Evolutionary conservation across 1,140 invertebrate genomes (phyloP), one percentile per base, ranked within the genome.

Genomic region (Dryas iulia): DNA sequence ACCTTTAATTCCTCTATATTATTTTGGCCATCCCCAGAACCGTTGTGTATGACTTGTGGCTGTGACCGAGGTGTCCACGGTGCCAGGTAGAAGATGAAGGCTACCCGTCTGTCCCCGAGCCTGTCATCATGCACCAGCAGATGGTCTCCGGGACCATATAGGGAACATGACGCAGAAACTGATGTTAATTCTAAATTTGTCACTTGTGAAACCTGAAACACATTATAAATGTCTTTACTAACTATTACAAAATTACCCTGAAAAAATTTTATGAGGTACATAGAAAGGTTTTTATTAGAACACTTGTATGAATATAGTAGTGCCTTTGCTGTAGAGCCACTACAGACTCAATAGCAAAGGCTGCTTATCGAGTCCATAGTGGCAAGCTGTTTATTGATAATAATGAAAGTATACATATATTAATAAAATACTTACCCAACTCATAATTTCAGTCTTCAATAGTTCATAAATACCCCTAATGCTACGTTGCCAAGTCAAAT

Each of bases 81-180:
- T 30, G 93, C 92, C 39, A 94, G 79, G 78, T 96, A 96, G 10
- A 95, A 92, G 60, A 96, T 94, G 76, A 95, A 96, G 54, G 96
- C 96, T 4, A 96, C 94, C 74, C 93, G 92, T 23, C 96, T 89
- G 79, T 96, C 95, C 18, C 92, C 92, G n/a, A 95, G 86, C 72
- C 95, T 92, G 79, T 96, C 96, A 74, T 96, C 95, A 77, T 96
- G 96, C 59, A 95, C 94, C 25, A 96, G 87, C 53, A 96, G 86
- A 83, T 95, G 95, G 85, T 96, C 95, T 0, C 94, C 95, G 30
- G 95, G 94, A 3, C 90, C 94, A 75, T 96, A 96, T 74, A 94
- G 92, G 52, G 95, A 95, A 77, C 95, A 95, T 0, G 95, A 95
- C 60, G 95, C 95, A 0, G 95, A 96, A 30, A 96, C 92, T 57